These are phyloP conservation scores for Clarias fuscus DNA, from an alignment of 2,797 vertebrate genomes.

Conservation along the genomic window DNA sequence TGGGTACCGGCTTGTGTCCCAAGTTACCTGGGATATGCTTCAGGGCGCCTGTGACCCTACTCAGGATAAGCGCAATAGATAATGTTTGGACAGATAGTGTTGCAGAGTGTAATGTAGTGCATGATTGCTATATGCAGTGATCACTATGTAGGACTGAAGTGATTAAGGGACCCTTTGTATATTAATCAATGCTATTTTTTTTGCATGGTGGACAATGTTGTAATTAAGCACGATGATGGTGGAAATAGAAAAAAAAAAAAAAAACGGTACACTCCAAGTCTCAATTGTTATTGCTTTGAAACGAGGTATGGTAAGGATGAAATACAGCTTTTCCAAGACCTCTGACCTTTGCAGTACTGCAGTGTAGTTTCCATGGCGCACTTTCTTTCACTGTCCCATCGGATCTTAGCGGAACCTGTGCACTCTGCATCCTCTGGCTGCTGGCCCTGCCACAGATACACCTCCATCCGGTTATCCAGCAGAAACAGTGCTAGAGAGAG, in stretches of 20 bases:
- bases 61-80: too few species aligned
- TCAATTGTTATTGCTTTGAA: background rate
- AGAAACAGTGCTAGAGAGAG: constrained; percentile 72
- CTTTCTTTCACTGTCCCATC: constrained; percentile 81
- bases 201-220: background rate
- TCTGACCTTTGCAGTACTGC: constrained; percentile 81
- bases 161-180: too few species aligned
- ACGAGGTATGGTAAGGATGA: background rate
- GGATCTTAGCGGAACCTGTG: constrained; percentile 77
- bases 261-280: background rate
- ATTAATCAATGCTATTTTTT: background rate
- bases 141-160: background rate
- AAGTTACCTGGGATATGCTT: too few species aligned
- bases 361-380: constrained; percentile 81
- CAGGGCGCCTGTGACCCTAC: too few species aligned
- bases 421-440: constrained; percentile 72
- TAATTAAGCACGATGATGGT: background rate
- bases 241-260: too few species aligned
- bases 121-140: too few species aligned
- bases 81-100: too few species aligned
- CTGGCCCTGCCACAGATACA: constrained; percentile 83
- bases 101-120: background rate
- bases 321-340: background rate
- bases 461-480: constrained; percentile 81
- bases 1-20: too few species aligned